phyloP scores from a whole-genome alignment of 2,888 invertebrate species.

The Cyclophora albipunctata region DNA sequence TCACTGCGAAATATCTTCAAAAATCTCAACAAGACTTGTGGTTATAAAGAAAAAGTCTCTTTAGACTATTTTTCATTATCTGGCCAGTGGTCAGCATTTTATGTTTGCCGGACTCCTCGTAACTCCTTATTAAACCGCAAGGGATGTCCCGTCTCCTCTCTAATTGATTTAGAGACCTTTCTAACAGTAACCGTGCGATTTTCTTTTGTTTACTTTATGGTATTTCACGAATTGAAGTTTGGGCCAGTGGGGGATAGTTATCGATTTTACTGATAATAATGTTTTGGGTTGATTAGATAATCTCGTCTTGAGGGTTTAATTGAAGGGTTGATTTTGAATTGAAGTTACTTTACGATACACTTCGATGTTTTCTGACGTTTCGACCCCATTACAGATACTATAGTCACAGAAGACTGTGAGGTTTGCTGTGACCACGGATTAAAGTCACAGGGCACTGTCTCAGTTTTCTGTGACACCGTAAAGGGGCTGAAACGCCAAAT shows the following conservation, averaged over 20 bases:
- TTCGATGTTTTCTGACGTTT: too few species aligned
- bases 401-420: too few species aligned
- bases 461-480: too few species aligned
- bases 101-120: conserved; percentile 52
- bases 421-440: too few species aligned
- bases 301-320: too few species aligned
- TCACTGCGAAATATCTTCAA: conserved; percentile 23
- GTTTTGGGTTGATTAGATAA: too few species aligned
- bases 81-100: conserved; percentile 66
- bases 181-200: conserved; percentile 39
- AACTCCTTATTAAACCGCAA: conserved; percentile 67
- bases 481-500: too few species aligned
- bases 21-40: conserved; percentile 22
- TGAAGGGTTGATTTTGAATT: too few species aligned
- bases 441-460: too few species aligned
- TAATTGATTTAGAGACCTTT: conserved; percentile 66
- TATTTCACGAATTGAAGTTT: conserved; percentile 28
- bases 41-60: conserved; percentile 67
- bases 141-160: conserved; percentile 53
- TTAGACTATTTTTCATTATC: conserved; percentile 71
- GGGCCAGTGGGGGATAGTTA: conserved; percentile 6
- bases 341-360: too few species aligned
- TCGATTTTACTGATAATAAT: neutral
- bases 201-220: conserved; percentile 43
- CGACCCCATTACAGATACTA: too few species aligned